Evolutionary conservation across 2,888 invertebrate genomes (phyloP), one percentile per base, ranked within the genome.

Genomic region (Pogonocherus hispidulus): DNA sequence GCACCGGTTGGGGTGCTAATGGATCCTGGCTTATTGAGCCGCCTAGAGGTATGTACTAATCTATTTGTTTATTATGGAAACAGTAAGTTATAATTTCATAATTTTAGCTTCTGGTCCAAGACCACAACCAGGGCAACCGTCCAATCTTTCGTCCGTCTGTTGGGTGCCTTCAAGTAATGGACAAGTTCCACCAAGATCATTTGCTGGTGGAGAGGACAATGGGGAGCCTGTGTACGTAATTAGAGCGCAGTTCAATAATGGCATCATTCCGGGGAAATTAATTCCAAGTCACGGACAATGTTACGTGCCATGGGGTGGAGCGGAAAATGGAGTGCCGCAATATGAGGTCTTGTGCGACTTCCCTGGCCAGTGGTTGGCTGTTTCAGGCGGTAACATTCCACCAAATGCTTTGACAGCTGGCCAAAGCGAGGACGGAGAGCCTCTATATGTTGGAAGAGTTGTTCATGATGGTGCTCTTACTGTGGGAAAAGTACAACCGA

Each of bases 1-100:
- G 94, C 86, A 95, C 95, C 51, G 95, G 94, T 55, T 95, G 94
- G 94, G 95, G 95, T 16, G 93, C 95, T 9, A 87, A 86, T 62
- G 95, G 95, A 35, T 89, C 91, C 46, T 96, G 95, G 95, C 87
- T 92, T 73, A 89, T 95, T 78, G 93, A 94, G 70, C 82, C 84
- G 57, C 77, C 81, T 27, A 69, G 71, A 41, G 70, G 59, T 60
- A 37, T 37, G 64, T 55, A 49, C 47, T 44, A 51, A 63, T 2
- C n/a, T 16, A 5, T 41, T 41, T 41, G 4, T 14, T 14, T n/a
- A n/a, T n/a, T n/a, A n/a, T n/a, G n/a, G n/a, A n/a, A n/a, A n/a
- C n/a, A n/a, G n/a, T n/a, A n/a, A n/a, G n/a, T n/a, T n/a, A n/a
- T 41, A 3, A 5, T 41, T 41, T 41, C 6, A 16, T 22, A 56